Base-by-base conservation (phyloP, 1,140 invertebrate genomes). In the Drosophila takahashii region DNA sequence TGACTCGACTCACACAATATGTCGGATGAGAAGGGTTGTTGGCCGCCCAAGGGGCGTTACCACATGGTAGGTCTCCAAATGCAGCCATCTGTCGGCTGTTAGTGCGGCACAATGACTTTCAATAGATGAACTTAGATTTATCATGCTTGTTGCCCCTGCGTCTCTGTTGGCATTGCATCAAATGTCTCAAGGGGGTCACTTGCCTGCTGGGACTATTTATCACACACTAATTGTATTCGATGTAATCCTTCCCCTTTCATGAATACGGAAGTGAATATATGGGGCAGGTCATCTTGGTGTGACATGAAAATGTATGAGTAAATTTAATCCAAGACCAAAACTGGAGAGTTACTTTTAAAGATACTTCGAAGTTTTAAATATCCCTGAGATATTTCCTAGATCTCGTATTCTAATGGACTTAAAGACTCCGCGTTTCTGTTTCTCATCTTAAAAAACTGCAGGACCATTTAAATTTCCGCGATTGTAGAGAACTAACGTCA, bases 1-100 rank as follows among this genome's bases (percentile, higher is more conserved):
- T 86, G 81, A 57, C 79, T 34, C 15, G 18, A 18, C 37, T 86
- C 79, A 27, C 77, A 83, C 64, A 77, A 27, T 34, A 54, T 39
- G 52, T 54, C 34, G 37, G 6, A 18, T 13, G 29, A 32, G 34
- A 50, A 37, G 57, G 44, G 32, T 42, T 36, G 37, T 16, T 27
- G 53, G 54, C 26, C 36, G 41, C 18, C 47, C 64, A 11, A 26
- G 59, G 44, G 59, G 45, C 15, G 11, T n/a, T 26, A 34, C 11
- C 61, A 29, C 53, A 61, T 26, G 57, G 11, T 45, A 54, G 22
- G 64, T 47, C 39, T 56, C 26, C 5, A 67, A 67, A 41, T 70
- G 66, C 66, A 69, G 64, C 66, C 62, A 69, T 70, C 66, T 69
- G 66, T 45, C 66, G 62, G 42, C 57, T 26, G 67, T 57, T 70